Conservation (phyloP, 2,888 invertebrate genomes). For the Cryptocheilus praepositus region DNA sequence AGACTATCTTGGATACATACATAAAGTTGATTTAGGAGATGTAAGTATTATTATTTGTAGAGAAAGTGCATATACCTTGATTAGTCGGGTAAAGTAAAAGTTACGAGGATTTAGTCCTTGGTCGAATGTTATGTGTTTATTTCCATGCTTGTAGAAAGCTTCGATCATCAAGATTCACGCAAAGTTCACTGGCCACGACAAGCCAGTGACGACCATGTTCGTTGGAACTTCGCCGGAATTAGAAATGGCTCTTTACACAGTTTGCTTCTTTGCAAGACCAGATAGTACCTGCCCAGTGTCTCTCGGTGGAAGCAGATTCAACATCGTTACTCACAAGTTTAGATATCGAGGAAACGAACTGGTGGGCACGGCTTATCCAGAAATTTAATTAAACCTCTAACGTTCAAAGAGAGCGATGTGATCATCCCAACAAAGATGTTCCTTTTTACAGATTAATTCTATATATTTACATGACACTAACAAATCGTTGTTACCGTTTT, state of each 20-base stretch:
- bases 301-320: slow-evolving; percentile 83
- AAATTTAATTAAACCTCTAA: slow-evolving; percentile 76
- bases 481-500: too few relatives aligned
- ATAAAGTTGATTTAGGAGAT: slow-evolving; percentile 82
- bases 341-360: slow-evolving; percentile 85
- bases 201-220: slow-evolving; percentile 87
- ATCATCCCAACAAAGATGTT: too few relatives aligned
- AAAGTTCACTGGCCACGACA: slow-evolving; percentile 82
- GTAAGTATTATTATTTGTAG: slow-evolving; percentile 76
- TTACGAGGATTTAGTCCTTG: not conserved
- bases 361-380: slow-evolving; percentile 89
- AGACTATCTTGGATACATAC: slow-evolving; percentile 88
- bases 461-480: too few relatives aligned
- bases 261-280: slow-evolving; percentile 88
- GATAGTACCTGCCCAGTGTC: slow-evolving; percentile 85
- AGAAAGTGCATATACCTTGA: not conserved
- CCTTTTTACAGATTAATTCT: too few relatives aligned
- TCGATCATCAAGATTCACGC: slow-evolving; percentile 84
- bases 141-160: slow-evolving; percentile 81
- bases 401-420: too few relatives aligned
- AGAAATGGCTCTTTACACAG: slow-evolving; percentile 92
- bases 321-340: slow-evolving; percentile 85
- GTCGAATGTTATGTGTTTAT: not conserved
- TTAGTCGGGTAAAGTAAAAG: not conserved
- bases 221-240: slow-evolving; percentile 93